Base-by-base conservation (phyloP, 2,113 vertebrate species). In the Neodontobutis hainanensis region DNA sequence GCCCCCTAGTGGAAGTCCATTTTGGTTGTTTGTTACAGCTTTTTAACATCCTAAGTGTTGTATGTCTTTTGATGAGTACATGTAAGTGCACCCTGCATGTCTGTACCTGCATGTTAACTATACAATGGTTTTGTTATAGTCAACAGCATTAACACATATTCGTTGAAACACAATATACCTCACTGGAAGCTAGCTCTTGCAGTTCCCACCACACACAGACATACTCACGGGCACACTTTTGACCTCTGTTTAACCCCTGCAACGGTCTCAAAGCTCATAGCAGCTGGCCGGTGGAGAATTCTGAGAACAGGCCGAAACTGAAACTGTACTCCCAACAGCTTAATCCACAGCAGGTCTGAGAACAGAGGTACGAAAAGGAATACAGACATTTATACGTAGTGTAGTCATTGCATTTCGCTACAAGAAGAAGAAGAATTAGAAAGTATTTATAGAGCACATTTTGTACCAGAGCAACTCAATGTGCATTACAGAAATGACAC, bases 241-340 rank as follows among this genome's bases (percentile, higher is more conserved):
- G 78, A 87, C 78, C 82, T 71, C 40, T 32, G 43, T 70, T 63
- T 80, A 56, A 87, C 86, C 77, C 84, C 15, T 46, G 45, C 46
- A 59, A 27, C 36, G 59, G 61, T 63, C 76, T 44, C 58, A 76
- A 36, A 58, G 72, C 82, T 68, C 46, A 51, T 46, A 60, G 85
- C 89, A 89, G 89, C 87, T 91, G 89, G 81, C 52, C 61, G 61
- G 47, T 71, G 63, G 77, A 68, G 73, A 75, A 79, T 68, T 65
- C 64, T 71, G 79, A 81, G 84, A 87, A 84, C 77, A 57, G 66
- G 32, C 53, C 75, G 80, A 88, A 84, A 80, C 48, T 85, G 78
- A 87, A 86, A 87, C 85, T 69, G 70, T 70, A 85, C 44, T 57
- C 84, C 36, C 34, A 10, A 11, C 52, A 3, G 46, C 34, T 16